phyloP scores from a whole-genome alignment of 2,797 vertebrate genomes.

The Artibeus jamaicensis region DNA sequence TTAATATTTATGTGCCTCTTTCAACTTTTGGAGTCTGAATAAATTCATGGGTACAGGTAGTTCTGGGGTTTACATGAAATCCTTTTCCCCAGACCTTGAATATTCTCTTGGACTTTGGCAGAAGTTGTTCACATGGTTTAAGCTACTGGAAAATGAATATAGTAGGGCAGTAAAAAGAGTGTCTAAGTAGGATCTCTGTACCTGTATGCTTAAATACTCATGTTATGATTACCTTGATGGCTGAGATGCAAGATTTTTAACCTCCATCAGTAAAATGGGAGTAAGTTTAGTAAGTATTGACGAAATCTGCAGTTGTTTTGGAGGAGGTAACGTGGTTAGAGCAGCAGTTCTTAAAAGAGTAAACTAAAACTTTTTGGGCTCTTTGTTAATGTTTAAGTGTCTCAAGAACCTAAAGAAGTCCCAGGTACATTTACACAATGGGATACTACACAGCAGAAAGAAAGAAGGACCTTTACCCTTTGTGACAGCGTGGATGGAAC shows the following conservation, averaged over 20 bases:
- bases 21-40: conserved; percentile 24
- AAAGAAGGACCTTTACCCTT: no score
- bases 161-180: neutral
- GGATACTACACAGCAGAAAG: no score
- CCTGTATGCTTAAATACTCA: neutral
- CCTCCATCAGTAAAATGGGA: neutral
- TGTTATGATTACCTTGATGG: neutral
- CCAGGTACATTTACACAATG: no score
- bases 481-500: no score
- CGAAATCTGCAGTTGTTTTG: conserved; percentile 4
- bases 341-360: neutral
- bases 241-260: neutral
- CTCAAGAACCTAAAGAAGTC: neutral
- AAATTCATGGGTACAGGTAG: neutral
- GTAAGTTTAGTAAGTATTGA: neutral
- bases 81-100: neutral
- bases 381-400: conserved; percentile 4
- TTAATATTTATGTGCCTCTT: neutral
- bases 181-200: neutral
- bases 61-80: neutral
- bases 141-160: neutral
- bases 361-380: neutral
- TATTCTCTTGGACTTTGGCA: neutral
- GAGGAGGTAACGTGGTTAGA: neutral
- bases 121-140: neutral